A percentile compares a stretch with the other conserved stretches of the same genome.
Conservation (phyloP, 2,888 invertebrate genomes). For the Spisula solida region DNA sequence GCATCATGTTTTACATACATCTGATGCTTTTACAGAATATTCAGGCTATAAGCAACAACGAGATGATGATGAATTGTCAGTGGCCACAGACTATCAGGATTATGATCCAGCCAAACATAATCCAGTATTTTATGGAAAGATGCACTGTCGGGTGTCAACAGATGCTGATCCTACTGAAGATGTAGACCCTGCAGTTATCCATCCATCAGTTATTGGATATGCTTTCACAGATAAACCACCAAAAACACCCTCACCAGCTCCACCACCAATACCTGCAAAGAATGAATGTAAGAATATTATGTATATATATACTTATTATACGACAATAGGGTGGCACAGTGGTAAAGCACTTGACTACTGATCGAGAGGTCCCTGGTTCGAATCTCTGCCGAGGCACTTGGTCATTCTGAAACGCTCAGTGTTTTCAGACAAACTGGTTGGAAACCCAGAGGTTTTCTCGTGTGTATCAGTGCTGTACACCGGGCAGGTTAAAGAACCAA, state of each 20-base stretch:
- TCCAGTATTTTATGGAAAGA: constrained; percentile 86
- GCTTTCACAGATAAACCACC: constrained; percentile 84
- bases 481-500: too few species aligned
- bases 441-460: too few species aligned
- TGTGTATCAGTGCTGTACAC: too few species aligned
- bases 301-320: neutral
- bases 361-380: too few species aligned
- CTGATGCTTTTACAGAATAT: constrained; percentile 78
- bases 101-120: constrained; percentile 85
- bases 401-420: too few species aligned
- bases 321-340: too few species aligned
- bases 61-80: constrained; percentile 81
- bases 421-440: too few species aligned
- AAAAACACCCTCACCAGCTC: constrained; percentile 78
- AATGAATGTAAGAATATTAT: constrained; percentile 79
- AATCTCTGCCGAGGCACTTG: too few species aligned
- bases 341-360: too few species aligned
- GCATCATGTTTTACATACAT: too few species aligned
- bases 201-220: constrained; percentile 86
- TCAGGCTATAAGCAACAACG: constrained; percentile 71
- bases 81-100: constrained; percentile 82
- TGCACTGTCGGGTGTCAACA: constrained; percentile 77
- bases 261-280: constrained; percentile 82
- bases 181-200: constrained; percentile 83
- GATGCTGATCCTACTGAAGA: constrained; percentile 81